A percentile compares a stretch with the other conserved stretches of the same genome.
phyloP scores from a whole-genome alignment of 2,113 vertebrate species.

The Ameiurus melas region DNA sequence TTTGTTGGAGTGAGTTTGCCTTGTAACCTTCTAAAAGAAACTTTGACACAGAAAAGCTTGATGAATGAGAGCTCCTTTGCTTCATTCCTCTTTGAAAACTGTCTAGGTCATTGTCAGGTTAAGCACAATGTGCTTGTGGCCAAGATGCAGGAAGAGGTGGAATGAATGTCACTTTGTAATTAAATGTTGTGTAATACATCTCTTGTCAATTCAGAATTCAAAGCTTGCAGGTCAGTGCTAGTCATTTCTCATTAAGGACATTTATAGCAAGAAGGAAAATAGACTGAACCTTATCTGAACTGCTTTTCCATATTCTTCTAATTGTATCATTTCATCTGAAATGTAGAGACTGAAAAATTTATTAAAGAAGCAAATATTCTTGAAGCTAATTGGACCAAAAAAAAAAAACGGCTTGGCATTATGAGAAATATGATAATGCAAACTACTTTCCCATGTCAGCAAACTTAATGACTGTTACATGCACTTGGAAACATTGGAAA shows the following conservation, averaged over 20 bases:
- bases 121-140: constrained; percentile 32
- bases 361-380: neutral
- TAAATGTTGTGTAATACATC: constrained; percentile 42
- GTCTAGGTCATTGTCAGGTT: constrained; percentile 20
- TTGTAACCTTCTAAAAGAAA: constrained; percentile 32
- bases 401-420: neutral
- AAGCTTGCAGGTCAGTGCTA: neutral
- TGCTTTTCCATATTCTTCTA: neutral
- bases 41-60: constrained; percentile 11
- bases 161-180: constrained; percentile 42
- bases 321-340: constrained; percentile 3
- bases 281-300: constrained; percentile 18
- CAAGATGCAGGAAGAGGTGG: constrained; percentile 14
- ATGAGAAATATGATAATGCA: neutral
- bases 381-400: neutral
- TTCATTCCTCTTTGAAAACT: constrained; percentile 7
- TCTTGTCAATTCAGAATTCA: neutral
- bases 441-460: neutral
- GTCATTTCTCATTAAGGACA: constrained; percentile 2
- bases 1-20: neutral
- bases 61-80: neutral
- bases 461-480: neutral
- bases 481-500: neutral
- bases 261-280: constrained; percentile 16
- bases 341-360: constrained; percentile 4